phyloP scores from a whole-genome alignment of 2,888 invertebrate species.

The Synanthedon myopaeformis region DNA sequence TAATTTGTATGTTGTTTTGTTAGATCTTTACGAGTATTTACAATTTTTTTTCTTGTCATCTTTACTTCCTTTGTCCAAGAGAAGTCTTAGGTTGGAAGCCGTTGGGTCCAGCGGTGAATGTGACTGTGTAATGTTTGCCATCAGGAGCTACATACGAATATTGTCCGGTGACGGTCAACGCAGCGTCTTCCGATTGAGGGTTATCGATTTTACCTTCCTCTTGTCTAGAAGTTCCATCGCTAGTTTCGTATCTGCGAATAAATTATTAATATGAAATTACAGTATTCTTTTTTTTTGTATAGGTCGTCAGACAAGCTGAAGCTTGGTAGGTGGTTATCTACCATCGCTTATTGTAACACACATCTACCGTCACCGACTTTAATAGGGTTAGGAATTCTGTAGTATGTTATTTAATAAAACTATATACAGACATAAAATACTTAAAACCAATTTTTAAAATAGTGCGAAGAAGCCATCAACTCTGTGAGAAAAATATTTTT shows the following conservation, averaged over 20 bases:
- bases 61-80: constrained; percentile 47
- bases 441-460: no score
- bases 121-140: constrained; percentile 74
- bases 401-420: no score
- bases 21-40: neutral
- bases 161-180: constrained; percentile 72
- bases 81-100: constrained; percentile 71
- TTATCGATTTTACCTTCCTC: constrained; percentile 76
- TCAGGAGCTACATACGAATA: constrained; percentile 75
- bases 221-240: constrained; percentile 74
- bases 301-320: neutral
- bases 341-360: neutral
- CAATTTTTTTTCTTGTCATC: neutral
- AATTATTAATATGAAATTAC: neutral
- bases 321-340: neutral
- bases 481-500: no score
- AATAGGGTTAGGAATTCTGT: no score
- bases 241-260: constrained; percentile 71
- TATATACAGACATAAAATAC: no score
- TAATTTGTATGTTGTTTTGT: neutral
- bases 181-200: constrained; percentile 73
- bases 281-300: neutral
- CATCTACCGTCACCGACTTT: no score
- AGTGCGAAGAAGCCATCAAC: no score
- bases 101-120: constrained; percentile 73